Evolutionary conservation across 2,888 invertebrate species (phyloP).

Genomic region (Neuroscelio doddi): DNA sequence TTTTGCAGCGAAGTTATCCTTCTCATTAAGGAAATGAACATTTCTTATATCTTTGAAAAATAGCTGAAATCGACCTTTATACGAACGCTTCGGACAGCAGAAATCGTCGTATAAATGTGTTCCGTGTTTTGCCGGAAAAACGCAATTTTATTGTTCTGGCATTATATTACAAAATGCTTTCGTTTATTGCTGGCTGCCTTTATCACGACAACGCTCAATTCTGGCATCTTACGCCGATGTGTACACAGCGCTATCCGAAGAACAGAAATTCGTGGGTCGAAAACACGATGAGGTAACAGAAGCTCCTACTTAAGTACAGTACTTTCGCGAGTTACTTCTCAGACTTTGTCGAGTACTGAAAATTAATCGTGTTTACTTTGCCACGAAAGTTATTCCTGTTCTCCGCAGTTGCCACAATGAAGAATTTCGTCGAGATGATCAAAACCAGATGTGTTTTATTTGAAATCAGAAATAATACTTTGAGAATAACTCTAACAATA

Average conservation of each 20-base stretch:
- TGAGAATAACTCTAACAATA: slow-evolving; percentile 23
- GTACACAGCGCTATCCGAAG: slow-evolving; percentile 38
- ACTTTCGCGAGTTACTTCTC: slow-evolving; percentile 44
- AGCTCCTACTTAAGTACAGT: slow-evolving; percentile 32
- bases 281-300: slow-evolving; percentile 41
- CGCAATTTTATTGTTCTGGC: slow-evolving; percentile 30
- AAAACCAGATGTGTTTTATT: slow-evolving; percentile 38
- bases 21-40: slow-evolving; percentile 27
- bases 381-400: slow-evolving; percentile 36
- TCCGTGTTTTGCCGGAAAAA: slow-evolving; percentile 29
- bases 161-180: slow-evolving; percentile 28
- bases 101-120: slow-evolving; percentile 32
- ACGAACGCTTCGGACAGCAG: not conserved
- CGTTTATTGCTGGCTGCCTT: slow-evolving; percentile 38
- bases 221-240: slow-evolving; percentile 30
- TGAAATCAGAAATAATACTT: slow-evolving; percentile 25
- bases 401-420: slow-evolving; percentile 34
- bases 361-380: slow-evolving; percentile 50
- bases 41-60: slow-evolving; percentile 22
- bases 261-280: slow-evolving; percentile 41
- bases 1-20: slow-evolving; percentile 18
- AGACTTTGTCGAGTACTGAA: slow-evolving; percentile 43
- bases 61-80: slow-evolving; percentile 28
- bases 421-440: slow-evolving; percentile 37
- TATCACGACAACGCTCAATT: slow-evolving; percentile 36